Percentiles rank a stretch among this genome's conserved stretches.
phyloP scores from a whole-genome alignment of 2,113 vertebrate genomes.

The Lophochroa leadbeateri region DNA sequence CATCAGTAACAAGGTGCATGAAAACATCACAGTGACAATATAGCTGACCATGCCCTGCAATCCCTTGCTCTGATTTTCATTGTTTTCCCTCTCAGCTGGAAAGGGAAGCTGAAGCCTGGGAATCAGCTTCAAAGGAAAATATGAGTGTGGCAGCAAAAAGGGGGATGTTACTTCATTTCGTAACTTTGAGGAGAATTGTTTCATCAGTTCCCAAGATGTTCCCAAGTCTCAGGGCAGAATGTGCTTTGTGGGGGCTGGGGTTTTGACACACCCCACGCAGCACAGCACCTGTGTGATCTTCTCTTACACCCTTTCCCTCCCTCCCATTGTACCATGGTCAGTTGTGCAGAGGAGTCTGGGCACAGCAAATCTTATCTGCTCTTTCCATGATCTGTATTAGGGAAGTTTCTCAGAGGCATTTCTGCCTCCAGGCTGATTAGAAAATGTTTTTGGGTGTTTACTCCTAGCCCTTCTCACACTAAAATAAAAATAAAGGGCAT shows the following conservation, averaged over 20 bases:
- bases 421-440: not conserved
- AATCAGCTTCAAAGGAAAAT: not conserved
- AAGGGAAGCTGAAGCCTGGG: not conserved
- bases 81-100: not conserved
- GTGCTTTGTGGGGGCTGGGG: not conserved
- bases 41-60: not conserved
- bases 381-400: not conserved
- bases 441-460: not conserved
- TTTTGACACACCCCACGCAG: not conserved
- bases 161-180: not conserved
- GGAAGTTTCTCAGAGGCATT: not conserved
- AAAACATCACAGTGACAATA: not conserved
- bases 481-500: not conserved
- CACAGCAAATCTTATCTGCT: not conserved
- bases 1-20: not conserved
- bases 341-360: not conserved
- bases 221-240: not conserved
- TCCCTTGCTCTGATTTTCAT: not conserved
- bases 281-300: not conserved
- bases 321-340: not conserved
- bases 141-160: not conserved
- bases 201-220: not conserved
- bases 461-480: not conserved
- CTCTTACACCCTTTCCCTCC: not conserved
- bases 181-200: not conserved